Conservation (phyloP, 2,797 vertebrate species). For the Merluccius polli region DNA sequence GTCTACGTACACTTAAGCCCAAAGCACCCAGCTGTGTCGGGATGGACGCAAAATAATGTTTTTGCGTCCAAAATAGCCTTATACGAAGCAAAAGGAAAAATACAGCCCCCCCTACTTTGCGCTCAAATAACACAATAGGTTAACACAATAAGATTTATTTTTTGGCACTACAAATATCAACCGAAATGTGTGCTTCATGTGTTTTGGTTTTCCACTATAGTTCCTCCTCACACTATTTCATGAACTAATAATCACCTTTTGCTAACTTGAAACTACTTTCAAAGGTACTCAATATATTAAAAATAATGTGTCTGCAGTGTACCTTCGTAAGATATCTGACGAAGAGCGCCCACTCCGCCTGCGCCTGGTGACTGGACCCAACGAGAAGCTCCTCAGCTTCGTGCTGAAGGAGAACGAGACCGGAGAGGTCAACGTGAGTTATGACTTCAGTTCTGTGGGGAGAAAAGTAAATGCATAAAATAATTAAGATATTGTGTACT, state of each 20-base stretch:
- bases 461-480: not conserved
- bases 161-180: not conserved
- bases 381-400: conserved; percentile 86
- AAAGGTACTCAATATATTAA: not conserved
- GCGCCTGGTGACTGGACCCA: conserved; percentile 85
- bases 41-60: too few relatives aligned
- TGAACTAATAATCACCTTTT: not conserved
- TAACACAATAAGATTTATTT: not conserved
- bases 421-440: conserved; percentile 95
- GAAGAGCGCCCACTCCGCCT: conserved; percentile 83
- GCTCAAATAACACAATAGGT: too few relatives aligned
- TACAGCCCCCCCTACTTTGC: not conserved
- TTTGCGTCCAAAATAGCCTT: not conserved
- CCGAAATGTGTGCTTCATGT: not conserved
- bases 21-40: not conserved
- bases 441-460: not conserved
- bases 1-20: not conserved
- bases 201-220: not conserved
- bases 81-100: not conserved
- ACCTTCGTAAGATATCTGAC: conserved; percentile 83
- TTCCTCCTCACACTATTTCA: not conserved
- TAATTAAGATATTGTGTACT: not conserved
- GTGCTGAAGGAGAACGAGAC: conserved; percentile 95
- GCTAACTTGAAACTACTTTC: not conserved
- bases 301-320: conserved; percentile 69